Evolutionary conservation across 2,113 vertebrate genomes (phyloP).

Genomic region (Raja brachyura): DNA sequence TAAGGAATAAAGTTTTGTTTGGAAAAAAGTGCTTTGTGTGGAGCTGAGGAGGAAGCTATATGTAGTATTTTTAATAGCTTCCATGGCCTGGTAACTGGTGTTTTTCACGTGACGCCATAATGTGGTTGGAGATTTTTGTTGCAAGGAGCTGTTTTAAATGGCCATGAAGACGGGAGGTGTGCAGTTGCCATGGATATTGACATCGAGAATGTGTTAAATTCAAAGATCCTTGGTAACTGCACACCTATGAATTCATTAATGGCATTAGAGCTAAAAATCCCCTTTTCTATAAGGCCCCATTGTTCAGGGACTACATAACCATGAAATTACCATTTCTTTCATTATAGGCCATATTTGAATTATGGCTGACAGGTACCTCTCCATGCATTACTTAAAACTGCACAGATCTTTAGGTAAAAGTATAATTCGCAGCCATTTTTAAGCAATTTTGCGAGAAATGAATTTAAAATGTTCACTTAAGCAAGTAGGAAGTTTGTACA

Average conservation of each 20-base stretch:
- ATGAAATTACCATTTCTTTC: conserved; percentile 6
- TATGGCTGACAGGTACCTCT: neutral
- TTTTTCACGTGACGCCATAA: neutral
- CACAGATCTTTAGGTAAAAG: neutral
- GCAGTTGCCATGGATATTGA: conserved; percentile 21
- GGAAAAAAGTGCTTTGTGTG: neutral
- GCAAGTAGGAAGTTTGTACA: neutral
- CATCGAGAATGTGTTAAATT: neutral
- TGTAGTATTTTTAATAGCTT: neutral
- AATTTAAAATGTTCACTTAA: neutral
- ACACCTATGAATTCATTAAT: neutral
- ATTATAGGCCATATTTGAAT: neutral
- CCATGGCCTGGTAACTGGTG: neutral
- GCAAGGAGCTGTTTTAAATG: neutral
- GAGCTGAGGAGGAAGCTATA: neutral
- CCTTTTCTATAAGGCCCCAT: no score
- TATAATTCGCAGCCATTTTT: neutral
- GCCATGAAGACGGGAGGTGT: neutral
- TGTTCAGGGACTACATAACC: neutral
- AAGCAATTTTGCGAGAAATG: neutral
- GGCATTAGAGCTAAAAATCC: neutral
- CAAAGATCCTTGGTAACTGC: conserved; percentile 8
- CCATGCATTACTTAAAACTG: neutral
- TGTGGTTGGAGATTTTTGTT: neutral
- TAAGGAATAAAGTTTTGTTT: conserved; percentile 73